Conservation (phyloP, 1,140 invertebrate genomes). For the Ditylenchus dipsaci region DNA sequence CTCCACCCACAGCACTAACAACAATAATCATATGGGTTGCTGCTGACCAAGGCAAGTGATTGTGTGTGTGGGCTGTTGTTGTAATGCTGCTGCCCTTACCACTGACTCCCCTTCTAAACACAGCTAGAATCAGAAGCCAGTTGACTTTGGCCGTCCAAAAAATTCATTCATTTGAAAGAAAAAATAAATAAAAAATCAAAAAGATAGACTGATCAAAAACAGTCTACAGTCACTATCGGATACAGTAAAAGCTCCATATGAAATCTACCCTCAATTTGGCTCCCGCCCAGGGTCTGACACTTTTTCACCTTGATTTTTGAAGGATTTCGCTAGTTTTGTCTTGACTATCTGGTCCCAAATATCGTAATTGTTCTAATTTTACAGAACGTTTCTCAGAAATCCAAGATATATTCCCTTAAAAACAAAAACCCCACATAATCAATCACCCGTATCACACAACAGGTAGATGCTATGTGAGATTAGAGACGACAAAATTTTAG, state of each 20-base stretch:
- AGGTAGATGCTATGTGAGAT: no score
- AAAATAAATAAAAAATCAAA: neutral
- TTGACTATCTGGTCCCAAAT: no score
- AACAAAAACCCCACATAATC: no score
- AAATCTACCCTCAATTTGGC: neutral
- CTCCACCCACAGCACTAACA: neutral
- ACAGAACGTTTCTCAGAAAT: neutral
- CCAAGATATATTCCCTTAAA: no score
- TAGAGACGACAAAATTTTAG: no score
- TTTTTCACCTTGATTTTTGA: no score
- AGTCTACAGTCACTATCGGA: neutral
- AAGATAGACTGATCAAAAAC: neutral
- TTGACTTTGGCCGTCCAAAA: neutral
- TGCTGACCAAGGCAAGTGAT: neutral
- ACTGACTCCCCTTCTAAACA: neutral
- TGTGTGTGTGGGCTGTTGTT: neutral
- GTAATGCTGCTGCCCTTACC: no score
- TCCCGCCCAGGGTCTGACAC: neutral
- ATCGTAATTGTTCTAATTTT: no score
- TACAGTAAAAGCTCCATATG: neutral
- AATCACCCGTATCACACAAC: no score
- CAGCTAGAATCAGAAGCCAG: neutral
- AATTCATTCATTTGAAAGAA: no score
- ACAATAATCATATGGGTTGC: neutral
- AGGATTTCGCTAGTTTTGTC: no score